A percentile compares a stretch with the other conserved stretches of the same genome.
Conservation (phyloP, 2,113 vertebrate species). For the Oophaga pumilio region DNA sequence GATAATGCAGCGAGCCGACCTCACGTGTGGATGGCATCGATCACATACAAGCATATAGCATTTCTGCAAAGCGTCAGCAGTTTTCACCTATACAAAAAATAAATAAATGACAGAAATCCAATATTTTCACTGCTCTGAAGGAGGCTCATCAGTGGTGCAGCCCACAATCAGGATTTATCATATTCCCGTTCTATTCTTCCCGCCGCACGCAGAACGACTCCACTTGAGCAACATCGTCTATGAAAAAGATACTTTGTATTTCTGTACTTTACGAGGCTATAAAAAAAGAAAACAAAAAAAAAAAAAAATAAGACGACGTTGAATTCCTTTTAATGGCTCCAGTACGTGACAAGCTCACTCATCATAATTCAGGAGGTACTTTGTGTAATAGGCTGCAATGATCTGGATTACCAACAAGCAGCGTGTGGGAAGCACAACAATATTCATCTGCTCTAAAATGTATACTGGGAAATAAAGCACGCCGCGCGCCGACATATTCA, state of each 20-base stretch:
- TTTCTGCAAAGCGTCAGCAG: constrained; percentile 30
- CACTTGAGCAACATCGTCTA: neutral
- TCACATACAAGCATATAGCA: constrained; percentile 17
- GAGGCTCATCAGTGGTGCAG: neutral
- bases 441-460: constrained; percentile 9
- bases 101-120: constrained; percentile 37
- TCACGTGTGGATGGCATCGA: neutral
- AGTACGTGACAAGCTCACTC: neutral
- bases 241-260: neutral
- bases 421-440: constrained; percentile 10
- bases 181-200: neutral
- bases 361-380: constrained; percentile 8
- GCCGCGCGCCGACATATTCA: neutral
- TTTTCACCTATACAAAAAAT: constrained; percentile 14
- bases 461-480: neutral
- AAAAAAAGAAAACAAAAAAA: neutral
- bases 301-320: neutral
- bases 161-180: neutral
- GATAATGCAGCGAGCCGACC: neutral
- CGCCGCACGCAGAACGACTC: neutral
- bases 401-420: neutral
- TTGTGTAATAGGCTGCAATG: constrained; percentile 13
- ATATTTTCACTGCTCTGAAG: constrained; percentile 13
- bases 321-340: neutral
- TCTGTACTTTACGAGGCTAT: neutral